Evolutionary conservation across 2,797 vertebrate species (phyloP).

Genomic region (Eulemur rubriventer): DNA sequence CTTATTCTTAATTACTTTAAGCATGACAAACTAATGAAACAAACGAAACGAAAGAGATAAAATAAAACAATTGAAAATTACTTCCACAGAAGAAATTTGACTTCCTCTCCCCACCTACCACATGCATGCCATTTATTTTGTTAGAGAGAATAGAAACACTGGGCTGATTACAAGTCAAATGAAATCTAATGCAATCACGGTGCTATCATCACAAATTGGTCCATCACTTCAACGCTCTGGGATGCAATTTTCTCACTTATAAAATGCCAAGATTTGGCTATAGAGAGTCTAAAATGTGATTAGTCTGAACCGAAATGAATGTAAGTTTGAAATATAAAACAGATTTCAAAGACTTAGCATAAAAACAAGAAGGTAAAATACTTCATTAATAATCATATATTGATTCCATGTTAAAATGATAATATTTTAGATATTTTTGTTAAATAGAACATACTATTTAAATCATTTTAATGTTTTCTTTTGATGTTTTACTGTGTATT

Average conservation of each 20-base stretch:
- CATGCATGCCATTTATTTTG: background rate
- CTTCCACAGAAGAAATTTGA: background rate
- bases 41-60: background rate
- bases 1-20: background rate
- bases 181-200: background rate
- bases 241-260: background rate
- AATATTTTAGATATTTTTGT: background rate
- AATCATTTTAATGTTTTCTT: background rate
- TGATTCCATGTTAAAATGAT: background rate
- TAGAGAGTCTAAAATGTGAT: background rate
- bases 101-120: background rate
- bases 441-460: background rate
- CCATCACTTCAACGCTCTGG: background rate
- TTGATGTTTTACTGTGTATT: background rate
- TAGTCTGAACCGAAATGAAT: background rate
- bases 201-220: background rate
- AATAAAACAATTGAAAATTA: background rate
- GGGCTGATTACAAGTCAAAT: background rate
- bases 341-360: background rate
- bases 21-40: background rate
- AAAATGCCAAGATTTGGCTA: background rate
- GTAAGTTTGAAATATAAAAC: background rate
- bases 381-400: background rate
- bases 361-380: background rate
- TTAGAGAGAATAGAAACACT: background rate